Evolutionary conservation across 2,113 vertebrate species (phyloP).

Genomic region (Poeciliopsis turrubarensis): DNA sequence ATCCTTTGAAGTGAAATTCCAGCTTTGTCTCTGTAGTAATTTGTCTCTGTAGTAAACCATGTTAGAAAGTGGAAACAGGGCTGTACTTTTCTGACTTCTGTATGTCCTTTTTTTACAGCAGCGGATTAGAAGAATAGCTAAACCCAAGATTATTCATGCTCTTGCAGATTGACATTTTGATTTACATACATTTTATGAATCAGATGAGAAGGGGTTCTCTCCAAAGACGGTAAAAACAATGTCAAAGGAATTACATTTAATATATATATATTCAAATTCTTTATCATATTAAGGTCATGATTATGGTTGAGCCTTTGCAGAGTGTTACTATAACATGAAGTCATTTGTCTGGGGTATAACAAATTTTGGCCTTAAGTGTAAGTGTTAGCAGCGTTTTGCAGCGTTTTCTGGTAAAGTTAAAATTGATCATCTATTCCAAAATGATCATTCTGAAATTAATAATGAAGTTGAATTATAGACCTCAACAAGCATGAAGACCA

Average conservation of each 20-base stretch:
- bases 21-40: neutral
- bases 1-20: neutral
- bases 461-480: neutral
- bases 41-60: neutral
- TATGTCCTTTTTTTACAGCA: neutral
- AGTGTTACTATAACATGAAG: neutral
- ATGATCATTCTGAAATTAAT: neutral
- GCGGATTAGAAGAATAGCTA: too few species aligned
- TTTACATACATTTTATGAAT: neutral
- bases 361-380: neutral
- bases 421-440: neutral
- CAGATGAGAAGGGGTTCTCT: neutral
- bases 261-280: neutral
- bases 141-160: too few species aligned
- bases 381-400: neutral
- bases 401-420: neutral
- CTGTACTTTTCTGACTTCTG: neutral
- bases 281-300: neutral
- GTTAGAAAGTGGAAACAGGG: neutral
- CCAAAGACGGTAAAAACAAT: too few species aligned
- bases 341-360: neutral
- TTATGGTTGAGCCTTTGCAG: neutral
- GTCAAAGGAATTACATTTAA: too few species aligned
- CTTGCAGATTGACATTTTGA: neutral
- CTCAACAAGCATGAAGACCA: conserved; percentile 46